Base-by-base conservation (phyloP, 2,888 invertebrate genomes). In the Sarcophaga rosellei region DNA sequence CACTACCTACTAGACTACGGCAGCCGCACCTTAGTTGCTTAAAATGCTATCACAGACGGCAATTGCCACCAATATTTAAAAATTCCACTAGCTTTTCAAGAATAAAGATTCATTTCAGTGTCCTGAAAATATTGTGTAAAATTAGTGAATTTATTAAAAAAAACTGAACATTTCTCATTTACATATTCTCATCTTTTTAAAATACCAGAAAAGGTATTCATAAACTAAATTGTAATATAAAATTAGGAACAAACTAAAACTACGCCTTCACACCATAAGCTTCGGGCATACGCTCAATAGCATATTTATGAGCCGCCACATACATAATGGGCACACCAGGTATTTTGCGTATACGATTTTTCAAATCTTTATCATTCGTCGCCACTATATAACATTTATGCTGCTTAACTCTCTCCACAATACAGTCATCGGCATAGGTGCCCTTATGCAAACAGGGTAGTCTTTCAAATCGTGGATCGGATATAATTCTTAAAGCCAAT, bases 341-440 rank as follows among this genome's bases (percentile, higher is more conserved):
- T 89, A 99, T 97, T 94, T 99, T 99, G 81, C 99, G 94, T 88
- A 99, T 97, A 91, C 99, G 95, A 90, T 98, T 95, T 93, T 98
- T 99, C 86, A 99, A 94, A 93, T 99, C 99, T 93, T 97, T 99
- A 93, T 99, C 99, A 94, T 99, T 99, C 17, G 99, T 99, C 1
- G 99, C 99, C 53, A 99, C 99, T 90, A 99, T 99, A 92, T 99
- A 99, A 94, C 99, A 99, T 92, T 99, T 99, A 93, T 99, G 99
- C 95, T 99, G 98, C 4, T 96, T 98, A 1, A 99, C 97, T 90
- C 99, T 95, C 91, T 99, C 97, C 1, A 99, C 98, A 80, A 99
- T 94, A 93, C 99, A 99, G 93, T 99, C 99, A 94, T 99, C 99
- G 86, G 99, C 99, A 94, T 99, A 99, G 0, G 98, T 99, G 25